Percentiles rank a stretch among this genome's conserved stretches.
Conservation (phyloP, 1,140 invertebrate species). For the Gryllus bimaculatus region DNA sequence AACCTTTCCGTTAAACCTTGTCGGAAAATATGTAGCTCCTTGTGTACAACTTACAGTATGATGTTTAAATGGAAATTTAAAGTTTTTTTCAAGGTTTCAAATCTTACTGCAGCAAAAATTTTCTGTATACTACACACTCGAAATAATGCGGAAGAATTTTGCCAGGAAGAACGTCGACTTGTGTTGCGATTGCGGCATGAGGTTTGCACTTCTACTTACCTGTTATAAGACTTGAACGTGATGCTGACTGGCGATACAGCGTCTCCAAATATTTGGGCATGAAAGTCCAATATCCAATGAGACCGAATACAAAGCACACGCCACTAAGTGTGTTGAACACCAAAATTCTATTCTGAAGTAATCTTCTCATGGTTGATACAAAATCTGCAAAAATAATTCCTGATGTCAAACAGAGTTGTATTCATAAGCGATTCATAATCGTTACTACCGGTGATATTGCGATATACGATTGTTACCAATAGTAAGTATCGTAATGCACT, state of each 20-base stretch:
- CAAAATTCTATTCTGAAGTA: constrained; percentile 25
- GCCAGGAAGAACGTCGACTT: too few species aligned
- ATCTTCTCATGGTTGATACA: constrained; percentile 19
- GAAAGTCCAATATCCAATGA: constrained; percentile 27
- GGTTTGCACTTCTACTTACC: constrained; percentile 19
- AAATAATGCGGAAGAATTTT: too few species aligned
- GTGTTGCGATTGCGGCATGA: too few species aligned
- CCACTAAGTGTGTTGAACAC: constrained; percentile 25
- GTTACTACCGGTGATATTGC: neutral
- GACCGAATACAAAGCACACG: constrained; percentile 26
- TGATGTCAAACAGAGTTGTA: too few species aligned
- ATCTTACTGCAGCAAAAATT: too few species aligned
- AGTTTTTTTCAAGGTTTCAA: too few species aligned
- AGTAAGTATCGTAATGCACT: too few species aligned
- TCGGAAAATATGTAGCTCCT: too few species aligned
- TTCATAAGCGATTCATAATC: constrained; percentile 8
- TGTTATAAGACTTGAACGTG: constrained; percentile 26
- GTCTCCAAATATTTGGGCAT: constrained; percentile 30
- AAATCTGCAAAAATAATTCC: constrained; percentile 27
- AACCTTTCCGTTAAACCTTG: too few species aligned
- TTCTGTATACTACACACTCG: too few species aligned
- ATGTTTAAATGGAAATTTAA: too few species aligned
- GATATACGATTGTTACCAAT: neutral
- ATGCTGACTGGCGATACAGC: constrained; percentile 27
- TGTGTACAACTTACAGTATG: too few species aligned